Conservation (phyloP, 2,113 vertebrate genomes). For the Upupa epops region DNA sequence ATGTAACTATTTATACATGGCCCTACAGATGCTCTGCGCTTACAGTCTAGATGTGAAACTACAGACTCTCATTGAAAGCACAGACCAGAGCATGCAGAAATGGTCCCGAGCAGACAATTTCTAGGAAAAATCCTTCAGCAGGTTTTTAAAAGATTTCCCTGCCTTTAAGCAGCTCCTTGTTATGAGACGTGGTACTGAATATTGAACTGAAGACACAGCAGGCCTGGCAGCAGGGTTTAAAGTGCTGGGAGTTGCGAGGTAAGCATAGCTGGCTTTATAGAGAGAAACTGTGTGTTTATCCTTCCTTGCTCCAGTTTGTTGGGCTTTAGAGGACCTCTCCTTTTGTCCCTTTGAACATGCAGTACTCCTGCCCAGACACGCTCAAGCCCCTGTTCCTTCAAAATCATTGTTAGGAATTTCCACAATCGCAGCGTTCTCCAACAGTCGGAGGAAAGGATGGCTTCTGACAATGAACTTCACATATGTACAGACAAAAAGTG, state of each 20-base stretch:
- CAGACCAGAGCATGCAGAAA: background rate
- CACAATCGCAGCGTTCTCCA: constrained; percentile 37
- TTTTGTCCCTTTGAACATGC: constrained; percentile 11
- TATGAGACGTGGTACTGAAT: background rate
- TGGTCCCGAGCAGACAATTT: background rate
- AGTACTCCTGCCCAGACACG: background rate
- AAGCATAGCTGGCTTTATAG: background rate
- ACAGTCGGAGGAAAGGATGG: background rate
- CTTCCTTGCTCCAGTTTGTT: background rate
- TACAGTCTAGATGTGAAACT: background rate
- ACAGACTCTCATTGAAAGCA: background rate
- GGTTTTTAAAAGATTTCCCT: background rate
- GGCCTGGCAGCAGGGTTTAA: background rate
- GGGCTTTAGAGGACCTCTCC: background rate
- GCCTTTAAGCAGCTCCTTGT: background rate
- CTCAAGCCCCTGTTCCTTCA: background rate
- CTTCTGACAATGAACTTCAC: constrained; percentile 55
- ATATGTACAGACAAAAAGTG: constrained; percentile 3
- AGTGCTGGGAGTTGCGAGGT: background rate
- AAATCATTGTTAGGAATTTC: constrained; percentile 4
- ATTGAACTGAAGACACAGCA: background rate
- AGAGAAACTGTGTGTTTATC: background rate
- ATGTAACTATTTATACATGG: background rate
- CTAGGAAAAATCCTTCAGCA: background rate
- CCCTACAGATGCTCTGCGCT: background rate